Evolutionary conservation across 2,888 invertebrate species (phyloP).

Genomic region (Callosobruchus maculatus): DNA sequence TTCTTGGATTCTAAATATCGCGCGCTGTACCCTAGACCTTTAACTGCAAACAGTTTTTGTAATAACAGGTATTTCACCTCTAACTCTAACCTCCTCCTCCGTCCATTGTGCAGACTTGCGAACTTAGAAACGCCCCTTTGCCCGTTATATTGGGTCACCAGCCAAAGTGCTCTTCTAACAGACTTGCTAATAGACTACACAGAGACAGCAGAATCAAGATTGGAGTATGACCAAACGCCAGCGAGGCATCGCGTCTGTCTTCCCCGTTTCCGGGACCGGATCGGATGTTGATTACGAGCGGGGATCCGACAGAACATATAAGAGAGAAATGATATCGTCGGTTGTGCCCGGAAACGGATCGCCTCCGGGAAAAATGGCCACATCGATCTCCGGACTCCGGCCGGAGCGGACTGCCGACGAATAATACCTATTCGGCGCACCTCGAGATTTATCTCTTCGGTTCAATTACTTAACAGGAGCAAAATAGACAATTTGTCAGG

Average conservation of each 20-base stretch:
- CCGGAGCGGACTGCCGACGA: conserved; percentile 16
- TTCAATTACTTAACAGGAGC: conserved; percentile 15
- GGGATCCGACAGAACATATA: conserved; percentile 40
- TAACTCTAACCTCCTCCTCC: too few species aligned
- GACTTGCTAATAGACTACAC: background rate
- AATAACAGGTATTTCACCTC: too few species aligned
- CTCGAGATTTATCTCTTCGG: conserved; percentile 15
- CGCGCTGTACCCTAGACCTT: too few species aligned
- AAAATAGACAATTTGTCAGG: conserved; percentile 11
- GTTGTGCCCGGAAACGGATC: conserved; percentile 37
- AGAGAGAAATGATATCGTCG: conserved; percentile 43
- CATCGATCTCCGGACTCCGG: conserved; percentile 22
- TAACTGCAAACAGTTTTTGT: too few species aligned
- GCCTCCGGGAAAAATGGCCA: conserved; percentile 37
- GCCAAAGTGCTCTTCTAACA: background rate
- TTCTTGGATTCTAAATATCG: too few species aligned
- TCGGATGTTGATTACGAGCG: conserved; percentile 49
- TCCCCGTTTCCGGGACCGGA: conserved; percentile 21
- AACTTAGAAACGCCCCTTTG: too few species aligned
- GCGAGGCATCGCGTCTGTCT: background rate
- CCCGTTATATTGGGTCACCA: background rate
- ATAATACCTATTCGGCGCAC: conserved; percentile 12
- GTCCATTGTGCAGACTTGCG: too few species aligned
- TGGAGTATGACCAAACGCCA: background rate
- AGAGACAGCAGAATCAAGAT: background rate